Evolutionary conservation across 2,888 invertebrate genomes (phyloP).

Genomic region (Leptarthrus brevirostris): DNA sequence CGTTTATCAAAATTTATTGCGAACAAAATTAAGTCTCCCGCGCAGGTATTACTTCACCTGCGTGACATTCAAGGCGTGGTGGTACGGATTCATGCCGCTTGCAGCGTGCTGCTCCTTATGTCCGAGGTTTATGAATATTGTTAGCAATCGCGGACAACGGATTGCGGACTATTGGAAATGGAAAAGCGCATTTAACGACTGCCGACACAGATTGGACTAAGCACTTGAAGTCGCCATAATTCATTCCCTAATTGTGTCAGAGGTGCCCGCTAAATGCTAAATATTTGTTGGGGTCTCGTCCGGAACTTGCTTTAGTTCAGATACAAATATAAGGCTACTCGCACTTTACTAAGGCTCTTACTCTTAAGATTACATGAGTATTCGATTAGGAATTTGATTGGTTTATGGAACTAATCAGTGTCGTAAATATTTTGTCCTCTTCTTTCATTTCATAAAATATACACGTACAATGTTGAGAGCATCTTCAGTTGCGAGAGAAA

Average conservation of each 20-base stretch:
- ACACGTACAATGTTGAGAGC: too few relatives aligned
- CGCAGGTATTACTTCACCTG: constrained; percentile 45
- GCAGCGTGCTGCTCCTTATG: constrained; percentile 6
- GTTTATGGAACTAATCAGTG: constrained; percentile 27
- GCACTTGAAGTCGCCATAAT: constrained; percentile 23
- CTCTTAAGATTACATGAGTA: background rate
- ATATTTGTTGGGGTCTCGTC: background rate
- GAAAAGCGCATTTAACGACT: constrained; percentile 33
- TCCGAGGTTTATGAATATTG: constrained; percentile 24
- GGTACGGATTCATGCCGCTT: background rate
- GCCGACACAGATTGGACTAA: background rate
- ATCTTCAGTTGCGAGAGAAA: too few relatives aligned
- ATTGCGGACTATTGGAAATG: constrained; percentile 33
- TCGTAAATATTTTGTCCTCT: constrained; percentile 26
- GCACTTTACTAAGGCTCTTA: background rate
- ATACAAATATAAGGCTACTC: background rate
- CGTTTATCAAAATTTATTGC: constrained; percentile 47
- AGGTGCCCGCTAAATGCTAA: constrained; percentile 7
- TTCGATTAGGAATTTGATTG: constrained; percentile 22
- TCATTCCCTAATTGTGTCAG: constrained; percentile 38
- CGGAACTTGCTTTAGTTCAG: background rate
- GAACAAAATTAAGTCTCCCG: constrained; percentile 43
- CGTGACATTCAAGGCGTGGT: constrained; percentile 7
- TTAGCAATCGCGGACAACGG: constrained; percentile 1
- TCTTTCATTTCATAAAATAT: background rate